Evolutionary conservation across 1,140 invertebrate genomes (phyloP).

Genomic region (Popillia japonica): DNA sequence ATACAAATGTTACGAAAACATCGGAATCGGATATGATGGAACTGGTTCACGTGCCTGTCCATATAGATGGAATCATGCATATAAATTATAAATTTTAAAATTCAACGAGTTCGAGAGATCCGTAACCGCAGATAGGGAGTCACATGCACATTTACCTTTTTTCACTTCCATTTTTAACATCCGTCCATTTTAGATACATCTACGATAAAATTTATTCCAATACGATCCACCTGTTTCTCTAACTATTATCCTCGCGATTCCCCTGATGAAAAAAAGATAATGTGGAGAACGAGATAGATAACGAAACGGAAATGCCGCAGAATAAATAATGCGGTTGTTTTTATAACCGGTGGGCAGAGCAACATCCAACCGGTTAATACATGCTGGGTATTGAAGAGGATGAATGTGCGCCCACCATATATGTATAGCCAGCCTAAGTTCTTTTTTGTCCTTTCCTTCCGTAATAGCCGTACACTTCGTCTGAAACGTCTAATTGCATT

Average conservation of each 20-base stretch:
- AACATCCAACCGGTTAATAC: neutral
- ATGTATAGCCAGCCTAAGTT: neutral
- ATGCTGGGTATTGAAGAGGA: neutral
- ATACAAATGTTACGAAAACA: too few species aligned
- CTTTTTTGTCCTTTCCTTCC: neutral
- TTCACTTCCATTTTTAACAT: too few species aligned
- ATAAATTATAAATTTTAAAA: too few species aligned
- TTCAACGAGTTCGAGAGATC: too few species aligned
- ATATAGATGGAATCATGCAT: too few species aligned
- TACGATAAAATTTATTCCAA: too few species aligned
- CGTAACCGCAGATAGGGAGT: too few species aligned
- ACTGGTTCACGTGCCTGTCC: too few species aligned
- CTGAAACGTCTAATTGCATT: neutral
- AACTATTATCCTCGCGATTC: neutral
- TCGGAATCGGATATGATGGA: too few species aligned
- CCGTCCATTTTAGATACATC: too few species aligned
- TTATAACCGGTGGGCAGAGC: neutral
- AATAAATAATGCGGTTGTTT: constrained; percentile 7
- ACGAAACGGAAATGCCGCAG: constrained; percentile 13
- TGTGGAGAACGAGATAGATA: neutral
- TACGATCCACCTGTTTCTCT: too few species aligned
- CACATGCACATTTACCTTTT: too few species aligned
- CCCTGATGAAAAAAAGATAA: neutral
- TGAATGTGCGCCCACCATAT: neutral
- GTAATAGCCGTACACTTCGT: neutral